Evolutionary conservation across 2,113 vertebrate species (phyloP), one percentile per base, ranked within the genome.

Genomic region (Butorides virescens): DNA sequence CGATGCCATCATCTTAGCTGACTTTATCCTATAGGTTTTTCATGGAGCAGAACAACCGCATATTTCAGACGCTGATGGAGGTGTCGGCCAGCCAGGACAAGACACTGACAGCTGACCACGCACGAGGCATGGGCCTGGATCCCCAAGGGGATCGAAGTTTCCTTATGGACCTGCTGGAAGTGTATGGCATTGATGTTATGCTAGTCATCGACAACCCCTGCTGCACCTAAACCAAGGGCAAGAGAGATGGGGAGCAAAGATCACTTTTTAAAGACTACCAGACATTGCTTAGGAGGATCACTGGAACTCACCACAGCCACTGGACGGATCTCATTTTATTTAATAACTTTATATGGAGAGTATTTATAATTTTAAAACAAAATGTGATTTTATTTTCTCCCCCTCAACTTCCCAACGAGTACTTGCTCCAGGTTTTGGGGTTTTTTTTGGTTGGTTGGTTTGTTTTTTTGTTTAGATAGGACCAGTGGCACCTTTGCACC

Each of bases 11-110:
- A 29, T 27, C 85, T 86, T 25, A 3, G 3, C 75, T 86, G 39
- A 50, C 44, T 97, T 50, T 62, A 29, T 71, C 76, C 87, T 32
- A 2, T n/a, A 99, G 99, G 97, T 99, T 99, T 98, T 99, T 99
- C 98, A 99, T 99, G 97, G 99, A 99, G 96, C 98, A 99, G 84
- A 99, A 99, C 96, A 99, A 99, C 97, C 98, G 99, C 94, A 99
- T 99, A 97, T 99, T 99, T 97, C 99, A 99, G 98, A 99, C 98
- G 0, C 92, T 99, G 94, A 96, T 98, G 63, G 99, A 99, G 88
- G 98, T 99, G 71, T 99, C 99, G 0, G 98, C 98, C 55, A 99
- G 99, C 95, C 93, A 98, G 10, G 99, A 99, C 80, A 99, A 99
- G 94, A 99, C 98, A 9, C 98, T 99, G 83, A 99, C 99, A 5